These are phyloP conservation scores for Osmerus eperlanus DNA, from an alignment of 2,113 vertebrate genomes.

Conservation along the genomic window DNA sequence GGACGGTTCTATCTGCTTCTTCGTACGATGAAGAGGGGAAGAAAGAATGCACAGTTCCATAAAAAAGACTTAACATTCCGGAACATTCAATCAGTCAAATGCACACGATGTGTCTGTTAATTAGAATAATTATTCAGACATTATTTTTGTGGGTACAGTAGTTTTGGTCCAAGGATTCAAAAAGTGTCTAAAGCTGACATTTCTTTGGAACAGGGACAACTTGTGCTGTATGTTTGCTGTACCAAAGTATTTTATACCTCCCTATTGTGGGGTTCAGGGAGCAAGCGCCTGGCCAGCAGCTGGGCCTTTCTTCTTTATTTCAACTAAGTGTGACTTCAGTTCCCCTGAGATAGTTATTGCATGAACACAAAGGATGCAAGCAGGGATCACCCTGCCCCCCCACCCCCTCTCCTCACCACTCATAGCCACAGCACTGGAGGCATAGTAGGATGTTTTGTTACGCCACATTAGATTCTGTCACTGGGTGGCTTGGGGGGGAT, in stretches of 20 bases:
- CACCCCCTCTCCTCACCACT: slow-evolving; percentile 18
- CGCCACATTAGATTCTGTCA: slow-evolving; percentile 59
- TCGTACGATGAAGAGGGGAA: neutral
- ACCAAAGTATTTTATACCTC: neutral
- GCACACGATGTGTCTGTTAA: too few species aligned
- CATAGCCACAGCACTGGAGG: slow-evolving; percentile 7
- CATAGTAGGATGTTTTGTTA: slow-evolving; percentile 44
- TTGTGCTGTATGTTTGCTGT: too few species aligned
- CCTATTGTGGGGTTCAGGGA: slow-evolving; percentile 37
- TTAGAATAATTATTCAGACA: too few species aligned
- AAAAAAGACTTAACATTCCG: too few species aligned
- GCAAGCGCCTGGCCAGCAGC: slow-evolving; percentile 68
- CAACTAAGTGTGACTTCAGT: slow-evolving; percentile 46
- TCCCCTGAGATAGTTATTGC: slow-evolving; percentile 57
- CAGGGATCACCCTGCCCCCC: slow-evolving; percentile 24
- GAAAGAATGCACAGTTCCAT: too few species aligned
- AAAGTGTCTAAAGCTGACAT: too few species aligned
- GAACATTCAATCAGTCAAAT: too few species aligned
- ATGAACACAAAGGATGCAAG: slow-evolving; percentile 51
- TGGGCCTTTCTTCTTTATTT: slow-evolving; percentile 52
- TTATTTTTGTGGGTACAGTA: too few species aligned
- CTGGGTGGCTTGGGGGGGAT: slow-evolving; percentile 35
- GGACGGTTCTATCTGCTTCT: neutral
- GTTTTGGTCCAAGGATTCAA: too few species aligned
- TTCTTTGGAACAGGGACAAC: too few species aligned